Evolutionary conservation across 2,797 vertebrate species (phyloP).

Genomic region (Hypotaenidia okinawae): DNA sequence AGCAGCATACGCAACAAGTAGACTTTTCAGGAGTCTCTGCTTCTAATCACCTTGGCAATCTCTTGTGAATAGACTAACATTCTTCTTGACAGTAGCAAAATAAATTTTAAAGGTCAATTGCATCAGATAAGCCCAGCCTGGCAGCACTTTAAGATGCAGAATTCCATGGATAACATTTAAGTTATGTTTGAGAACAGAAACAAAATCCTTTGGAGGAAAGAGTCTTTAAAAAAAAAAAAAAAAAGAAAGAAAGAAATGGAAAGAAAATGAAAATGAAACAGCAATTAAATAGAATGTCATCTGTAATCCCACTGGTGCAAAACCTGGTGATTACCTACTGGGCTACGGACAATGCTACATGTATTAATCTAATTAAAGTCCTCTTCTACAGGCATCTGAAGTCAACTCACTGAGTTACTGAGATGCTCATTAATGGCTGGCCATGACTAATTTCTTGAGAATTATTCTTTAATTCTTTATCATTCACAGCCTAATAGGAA

Average conservation of each 20-base stretch:
- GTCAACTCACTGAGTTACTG: constrained; percentile 52
- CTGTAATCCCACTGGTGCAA: constrained; percentile 31
- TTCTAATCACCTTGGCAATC: constrained; percentile 43
- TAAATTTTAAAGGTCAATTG: constrained; percentile 73
- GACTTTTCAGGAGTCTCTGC: constrained; percentile 37
- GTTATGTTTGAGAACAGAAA: constrained; percentile 39
- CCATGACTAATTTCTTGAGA: constrained; percentile 68
- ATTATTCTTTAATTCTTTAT: constrained; percentile 68
- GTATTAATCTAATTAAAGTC: constrained; percentile 76
- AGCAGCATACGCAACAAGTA: constrained; percentile 50
- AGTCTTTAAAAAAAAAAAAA: neutral
- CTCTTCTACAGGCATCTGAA: constrained; percentile 53
- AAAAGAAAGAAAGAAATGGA: neutral
- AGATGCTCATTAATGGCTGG: constrained; percentile 69
- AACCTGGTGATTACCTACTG: constrained; percentile 58
- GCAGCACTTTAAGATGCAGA: constrained; percentile 54
- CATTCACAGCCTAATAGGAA: constrained; percentile 51
- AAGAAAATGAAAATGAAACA: constrained; percentile 55
- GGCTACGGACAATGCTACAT: constrained; percentile 62
- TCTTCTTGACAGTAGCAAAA: constrained; percentile 69
- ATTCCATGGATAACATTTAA: constrained; percentile 65
- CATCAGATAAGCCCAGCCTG: constrained; percentile 63
- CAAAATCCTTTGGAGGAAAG: constrained; percentile 46
- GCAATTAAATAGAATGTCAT: constrained; percentile 69
- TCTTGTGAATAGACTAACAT: neutral